Percentiles rank a stretch among this genome's conserved stretches.
phyloP scores from a whole-genome alignment of 2,113 vertebrate genomes.

The Toxostoma redivivum region DNA sequence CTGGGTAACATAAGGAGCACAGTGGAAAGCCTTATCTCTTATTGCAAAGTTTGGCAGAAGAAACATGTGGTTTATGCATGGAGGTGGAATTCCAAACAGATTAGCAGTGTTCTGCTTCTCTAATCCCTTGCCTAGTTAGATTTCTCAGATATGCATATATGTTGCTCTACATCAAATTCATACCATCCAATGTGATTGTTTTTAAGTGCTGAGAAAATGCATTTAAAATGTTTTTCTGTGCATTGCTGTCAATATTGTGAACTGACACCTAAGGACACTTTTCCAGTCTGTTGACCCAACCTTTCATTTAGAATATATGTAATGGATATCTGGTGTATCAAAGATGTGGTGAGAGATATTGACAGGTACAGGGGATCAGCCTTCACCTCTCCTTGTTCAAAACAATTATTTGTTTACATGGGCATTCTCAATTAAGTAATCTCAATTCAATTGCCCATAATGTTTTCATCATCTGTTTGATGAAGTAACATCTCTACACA shows the following conservation, averaged over 20 bases:
- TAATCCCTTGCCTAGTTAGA: not conserved
- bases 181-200: not conserved
- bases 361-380: not conserved
- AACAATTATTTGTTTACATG: not conserved
- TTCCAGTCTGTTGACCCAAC: not conserved
- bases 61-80: not conserved
- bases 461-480: not conserved
- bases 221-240: not conserved
- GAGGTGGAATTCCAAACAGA: not conserved
- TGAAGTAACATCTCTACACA: not conserved
- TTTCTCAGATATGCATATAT: not conserved
- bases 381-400: not conserved
- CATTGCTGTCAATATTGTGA: not conserved
- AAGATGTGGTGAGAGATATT: conserved; percentile 3
- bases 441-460: not conserved
- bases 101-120: not conserved
- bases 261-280: not conserved
- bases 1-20: not conserved
- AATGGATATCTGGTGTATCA: not conserved
- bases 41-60: not conserved
- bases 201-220: not conserved
- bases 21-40: not conserved
- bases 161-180: not conserved
- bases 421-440: not conserved
- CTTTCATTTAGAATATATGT: not conserved